Base-by-base conservation (phyloP, 2,888 invertebrate genomes). In the Bombylius major region DNA sequence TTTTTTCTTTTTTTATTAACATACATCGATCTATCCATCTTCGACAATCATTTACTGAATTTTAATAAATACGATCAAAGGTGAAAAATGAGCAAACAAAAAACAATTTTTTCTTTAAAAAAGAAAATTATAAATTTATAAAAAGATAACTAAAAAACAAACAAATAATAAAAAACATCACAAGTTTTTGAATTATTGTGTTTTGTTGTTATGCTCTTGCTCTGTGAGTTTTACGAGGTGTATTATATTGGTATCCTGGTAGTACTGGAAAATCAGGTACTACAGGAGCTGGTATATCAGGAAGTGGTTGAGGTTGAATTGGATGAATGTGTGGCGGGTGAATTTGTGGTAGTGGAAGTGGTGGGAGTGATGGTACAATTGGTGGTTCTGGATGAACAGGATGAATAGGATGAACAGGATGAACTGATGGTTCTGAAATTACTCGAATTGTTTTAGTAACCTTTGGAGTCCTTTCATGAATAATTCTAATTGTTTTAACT, bases 401-500 rank as follows among this genome's bases (percentile, higher is more conserved):
- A n/a, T 7, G 47, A 31, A 5, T 12, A 45, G 50, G 44, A 31
- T 42, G 23, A 34, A 5, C 44, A 32, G 33, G 39, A 39, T 11
- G 47, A 36, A 7, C 34, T 42, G 39, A 42, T 42, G 8, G 11
- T 5, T 42, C 39, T 4, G 8, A 8, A 5, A 42, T 42, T 42
- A 42, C 11, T 42, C 39, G 8, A 8, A 42, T 4, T 9, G 51
- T 44, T 47, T 34, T n/a, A 31, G 47, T 48, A n/a, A 23, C 54
- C 5, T 36, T 39, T 3, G 48, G 39, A 44, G 23, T 13, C 5
- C n/a, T 39, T 14, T 54, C 54, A 12, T 54, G 49, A 11, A 54
- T 44, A 6, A 54, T 45, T 3, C 54, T 49, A 32, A 54, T 50
- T 3, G 54, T 54, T 49, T 54, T 49, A 45, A 54, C 50, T 36